A percentile compares a stretch with the other conserved stretches of the same genome.
These are phyloP conservation scores for Solea solea DNA, from an alignment of 2,113 vertebrate genomes.

Conservation along the genomic window DNA sequence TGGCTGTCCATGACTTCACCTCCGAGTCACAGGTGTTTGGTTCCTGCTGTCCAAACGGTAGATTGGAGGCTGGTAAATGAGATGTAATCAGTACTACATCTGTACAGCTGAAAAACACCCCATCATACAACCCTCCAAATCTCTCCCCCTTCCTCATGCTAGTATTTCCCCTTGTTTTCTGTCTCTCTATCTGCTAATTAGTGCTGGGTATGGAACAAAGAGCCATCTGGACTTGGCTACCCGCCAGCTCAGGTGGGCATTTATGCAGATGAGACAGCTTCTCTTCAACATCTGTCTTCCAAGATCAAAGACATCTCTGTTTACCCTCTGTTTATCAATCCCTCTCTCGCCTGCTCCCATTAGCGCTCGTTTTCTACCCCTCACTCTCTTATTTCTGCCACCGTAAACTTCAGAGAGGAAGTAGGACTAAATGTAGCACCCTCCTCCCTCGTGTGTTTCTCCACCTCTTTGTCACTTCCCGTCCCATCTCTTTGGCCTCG, in stretches of 20 bases:
- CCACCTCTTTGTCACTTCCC: constrained; percentile 63
- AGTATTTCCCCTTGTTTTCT: constrained; percentile 74
- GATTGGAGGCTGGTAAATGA: constrained; percentile 51
- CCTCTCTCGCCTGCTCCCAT: neutral
- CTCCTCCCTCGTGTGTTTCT: constrained; percentile 57
- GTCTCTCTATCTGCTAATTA: constrained; percentile 84
- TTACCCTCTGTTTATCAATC: constrained; percentile 45
- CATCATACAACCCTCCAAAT: constrained; percentile 66
- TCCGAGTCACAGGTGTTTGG: constrained; percentile 44
- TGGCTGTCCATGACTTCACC: constrained; percentile 55
- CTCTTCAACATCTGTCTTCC: constrained; percentile 73
- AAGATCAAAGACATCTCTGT: constrained; percentile 73
- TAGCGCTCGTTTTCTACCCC: constrained; percentile 13
- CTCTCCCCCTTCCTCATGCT: constrained; percentile 44
- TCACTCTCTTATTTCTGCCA: constrained; percentile 26
- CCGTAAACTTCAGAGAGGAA: constrained; percentile 51
- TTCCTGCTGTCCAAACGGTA: constrained; percentile 45
- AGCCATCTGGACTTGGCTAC: constrained; percentile 76
- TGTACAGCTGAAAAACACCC: constrained; percentile 55
- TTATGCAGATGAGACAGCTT: constrained; percentile 75
- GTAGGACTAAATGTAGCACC: constrained; percentile 29
- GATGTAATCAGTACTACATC: constrained; percentile 59
- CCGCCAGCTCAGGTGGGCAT: constrained; percentile 81
- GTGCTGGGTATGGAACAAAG: constrained; percentile 76
- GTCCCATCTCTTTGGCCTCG: constrained; percentile 32